phyloP scores from a whole-genome alignment of 1,140 invertebrate species.

The Papilio glaucus region DNA sequence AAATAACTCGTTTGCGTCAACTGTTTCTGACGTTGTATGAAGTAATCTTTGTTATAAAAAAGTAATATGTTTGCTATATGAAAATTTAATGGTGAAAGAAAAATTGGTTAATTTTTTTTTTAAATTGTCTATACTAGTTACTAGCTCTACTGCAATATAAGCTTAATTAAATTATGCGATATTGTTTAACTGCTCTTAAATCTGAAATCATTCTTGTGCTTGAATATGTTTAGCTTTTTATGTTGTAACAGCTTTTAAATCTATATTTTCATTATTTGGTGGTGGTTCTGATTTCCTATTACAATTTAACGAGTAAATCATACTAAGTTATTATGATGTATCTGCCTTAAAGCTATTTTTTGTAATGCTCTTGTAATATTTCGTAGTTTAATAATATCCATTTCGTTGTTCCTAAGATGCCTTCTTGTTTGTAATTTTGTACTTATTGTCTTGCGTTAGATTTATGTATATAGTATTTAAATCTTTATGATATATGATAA shows the following conservation, averaged over 20 bases:
- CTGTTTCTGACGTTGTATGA: no score
- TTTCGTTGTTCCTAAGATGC: background rate
- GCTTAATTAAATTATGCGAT: no score
- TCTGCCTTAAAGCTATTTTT: background rate
- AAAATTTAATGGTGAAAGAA: no score
- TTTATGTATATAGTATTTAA: conserved; percentile 28
- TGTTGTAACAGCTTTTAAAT: conserved; percentile 8
- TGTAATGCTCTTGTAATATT: background rate
- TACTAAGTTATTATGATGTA: background rate
- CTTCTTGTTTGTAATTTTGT: conserved; percentile 32
- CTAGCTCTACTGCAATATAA: no score
- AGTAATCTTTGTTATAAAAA: no score
- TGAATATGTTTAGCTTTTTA: conserved; percentile 1
- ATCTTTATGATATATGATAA: background rate
- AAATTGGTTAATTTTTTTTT: no score
- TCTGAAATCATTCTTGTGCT: background rate
- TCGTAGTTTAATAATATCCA: background rate
- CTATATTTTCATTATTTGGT: background rate
- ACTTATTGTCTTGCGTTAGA: conserved; percentile 38
- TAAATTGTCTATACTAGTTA: no score
- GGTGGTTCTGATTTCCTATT: background rate
- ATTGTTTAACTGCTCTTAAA: no score
- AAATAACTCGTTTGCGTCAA: no score
- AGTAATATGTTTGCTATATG: no score
- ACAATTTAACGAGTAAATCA: background rate